A percentile compares a stretch with the other conserved stretches of the same genome.
Evolutionary conservation across 2,888 invertebrate species (phyloP).

Genomic region (Drosophila monieri): DNA sequence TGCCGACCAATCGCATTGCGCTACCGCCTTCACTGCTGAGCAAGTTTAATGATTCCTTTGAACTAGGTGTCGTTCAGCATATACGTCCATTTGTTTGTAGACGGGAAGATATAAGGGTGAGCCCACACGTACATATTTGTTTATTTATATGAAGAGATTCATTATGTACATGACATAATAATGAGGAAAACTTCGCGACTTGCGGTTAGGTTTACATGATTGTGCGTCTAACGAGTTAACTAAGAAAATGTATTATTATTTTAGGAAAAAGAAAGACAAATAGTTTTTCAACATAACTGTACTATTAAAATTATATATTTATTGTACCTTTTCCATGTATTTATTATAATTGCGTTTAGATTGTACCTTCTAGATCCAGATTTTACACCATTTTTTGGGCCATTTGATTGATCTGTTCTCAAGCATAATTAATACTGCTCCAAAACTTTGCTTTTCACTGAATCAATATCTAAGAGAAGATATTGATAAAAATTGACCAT

Average conservation of each 20-base stretch:
- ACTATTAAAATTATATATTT: neutral
- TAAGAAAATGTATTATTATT: constrained; percentile 12
- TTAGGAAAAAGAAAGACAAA: neutral
- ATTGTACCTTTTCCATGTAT: no score
- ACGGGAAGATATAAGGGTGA: neutral
- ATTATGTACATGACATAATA: constrained; percentile 29
- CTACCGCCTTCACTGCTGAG: constrained; percentile 34
- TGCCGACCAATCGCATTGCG: constrained; percentile 58
- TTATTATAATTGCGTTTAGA: no score
- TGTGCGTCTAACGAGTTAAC: neutral
- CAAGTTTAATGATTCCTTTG: constrained; percentile 24
- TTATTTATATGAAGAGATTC: constrained; percentile 26
- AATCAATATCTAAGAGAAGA: no score
- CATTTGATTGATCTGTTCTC: no score
- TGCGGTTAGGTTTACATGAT: constrained; percentile 26
- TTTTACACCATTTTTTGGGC: no score
- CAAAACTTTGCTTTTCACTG: no score
- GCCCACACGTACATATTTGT: constrained; percentile 11
- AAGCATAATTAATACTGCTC: no score
- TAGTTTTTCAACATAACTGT: neutral
- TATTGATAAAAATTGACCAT: no score
- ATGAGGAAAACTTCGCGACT: constrained; percentile 51
- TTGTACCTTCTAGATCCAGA: no score
- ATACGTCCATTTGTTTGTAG: constrained; percentile 4
- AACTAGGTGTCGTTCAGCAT: neutral